phyloP scores from a whole-genome alignment of 1,140 invertebrate genomes.

The Diploscapter pachys region DNA sequence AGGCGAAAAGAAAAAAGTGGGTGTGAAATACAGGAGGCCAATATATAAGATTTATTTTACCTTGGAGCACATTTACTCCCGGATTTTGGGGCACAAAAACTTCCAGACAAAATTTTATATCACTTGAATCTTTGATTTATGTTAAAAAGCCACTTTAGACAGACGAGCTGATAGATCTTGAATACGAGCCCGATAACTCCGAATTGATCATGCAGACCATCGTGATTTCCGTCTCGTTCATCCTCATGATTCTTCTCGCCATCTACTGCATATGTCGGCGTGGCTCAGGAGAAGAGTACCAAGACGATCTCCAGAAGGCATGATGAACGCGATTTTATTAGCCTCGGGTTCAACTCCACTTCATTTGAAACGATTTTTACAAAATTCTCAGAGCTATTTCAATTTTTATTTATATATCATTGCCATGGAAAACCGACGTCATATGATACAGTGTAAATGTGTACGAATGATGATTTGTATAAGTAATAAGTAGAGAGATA shows the following conservation, averaged over 20 bases:
- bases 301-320: constrained; percentile 37
- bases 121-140: too few species aligned
- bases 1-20: too few species aligned
- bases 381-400: neutral
- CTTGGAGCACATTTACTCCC: too few species aligned
- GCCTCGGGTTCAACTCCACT: neutral
- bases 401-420: neutral
- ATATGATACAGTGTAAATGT: neutral
- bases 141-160: constrained; percentile 9
- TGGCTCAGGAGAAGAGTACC: constrained; percentile 22
- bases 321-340: neutral
- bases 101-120: too few species aligned
- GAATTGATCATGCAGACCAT: constrained; percentile 34
- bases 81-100: too few species aligned
- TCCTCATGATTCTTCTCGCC: constrained; percentile 32
- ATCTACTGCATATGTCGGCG: constrained; percentile 3
- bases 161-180: constrained; percentile 27
- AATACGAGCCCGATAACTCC: constrained; percentile 28
- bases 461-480: neutral
- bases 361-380: neutral
- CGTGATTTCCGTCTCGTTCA: constrained; percentile 14
- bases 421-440: neutral
- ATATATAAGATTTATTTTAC: too few species aligned
- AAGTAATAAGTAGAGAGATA: neutral
- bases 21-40: too few species aligned